phyloP scores from a whole-genome alignment of 1,140 invertebrate species.

The Hypothenemus hampei region DNA sequence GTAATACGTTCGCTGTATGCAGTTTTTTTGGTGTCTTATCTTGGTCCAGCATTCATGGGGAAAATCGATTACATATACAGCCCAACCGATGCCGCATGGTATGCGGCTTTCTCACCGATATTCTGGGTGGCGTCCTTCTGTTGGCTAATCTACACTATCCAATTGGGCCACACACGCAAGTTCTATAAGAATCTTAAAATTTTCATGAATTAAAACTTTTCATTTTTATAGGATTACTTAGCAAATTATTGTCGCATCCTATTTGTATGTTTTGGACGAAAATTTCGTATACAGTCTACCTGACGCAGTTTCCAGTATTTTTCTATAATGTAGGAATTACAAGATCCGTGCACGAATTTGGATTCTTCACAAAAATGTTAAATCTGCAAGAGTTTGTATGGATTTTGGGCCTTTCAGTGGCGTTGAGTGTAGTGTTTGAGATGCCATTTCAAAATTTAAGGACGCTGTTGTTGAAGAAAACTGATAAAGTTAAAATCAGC shows the following conservation, averaged over 20 bases:
- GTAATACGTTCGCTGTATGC: slow-evolving; percentile 42
- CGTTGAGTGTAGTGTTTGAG: slow-evolving; percentile 39
- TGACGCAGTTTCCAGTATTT: slow-evolving; percentile 56
- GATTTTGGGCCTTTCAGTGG: slow-evolving; percentile 34
- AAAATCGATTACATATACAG: slow-evolving; percentile 62
- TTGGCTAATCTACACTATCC: slow-evolving; percentile 48
- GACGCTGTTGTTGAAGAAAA: slow-evolving; percentile 9
- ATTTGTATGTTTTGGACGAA: slow-evolving; percentile 47
- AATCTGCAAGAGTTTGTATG: slow-evolving; percentile 34
- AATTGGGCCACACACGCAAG: slow-evolving; percentile 32
- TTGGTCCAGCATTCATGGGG: slow-evolving; percentile 62
- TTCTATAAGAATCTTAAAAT: too few relatives aligned
- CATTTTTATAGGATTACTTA: slow-evolving; percentile 44
- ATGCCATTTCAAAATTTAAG: slow-evolving; percentile 42
- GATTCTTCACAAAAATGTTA: slow-evolving; percentile 29
- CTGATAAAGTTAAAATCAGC: not conserved
- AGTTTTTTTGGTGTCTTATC: slow-evolving; percentile 51
- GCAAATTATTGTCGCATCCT: slow-evolving; percentile 45
- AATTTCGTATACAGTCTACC: slow-evolving; percentile 54
- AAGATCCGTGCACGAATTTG: slow-evolving; percentile 47
- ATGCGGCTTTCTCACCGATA: slow-evolving; percentile 67
- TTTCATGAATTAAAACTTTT: too few relatives aligned
- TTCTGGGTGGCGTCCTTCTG: slow-evolving; percentile 62
- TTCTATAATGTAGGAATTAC: slow-evolving; percentile 55
- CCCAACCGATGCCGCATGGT: slow-evolving; percentile 59